A percentile compares a stretch with the other conserved stretches of the same genome.
Evolutionary conservation across 2,113 vertebrate species (phyloP).

Genomic region (Lates calcarifer): DNA sequence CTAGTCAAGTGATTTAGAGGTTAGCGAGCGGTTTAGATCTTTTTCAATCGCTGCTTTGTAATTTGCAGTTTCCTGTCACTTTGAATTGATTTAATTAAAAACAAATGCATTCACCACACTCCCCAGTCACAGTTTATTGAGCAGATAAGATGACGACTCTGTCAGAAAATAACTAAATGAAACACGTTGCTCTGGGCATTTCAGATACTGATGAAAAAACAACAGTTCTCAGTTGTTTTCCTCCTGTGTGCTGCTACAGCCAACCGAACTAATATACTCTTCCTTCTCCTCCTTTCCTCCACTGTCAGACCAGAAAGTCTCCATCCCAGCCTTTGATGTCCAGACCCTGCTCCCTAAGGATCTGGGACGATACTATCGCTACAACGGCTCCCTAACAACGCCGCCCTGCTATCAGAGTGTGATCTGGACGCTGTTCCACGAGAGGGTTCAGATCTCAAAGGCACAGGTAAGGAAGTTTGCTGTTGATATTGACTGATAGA

Average conservation of each 20-base stretch:
- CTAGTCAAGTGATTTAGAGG: background rate
- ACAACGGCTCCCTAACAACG: conserved; percentile 94
- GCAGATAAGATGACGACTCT: background rate
- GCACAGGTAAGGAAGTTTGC: conserved; percentile 89
- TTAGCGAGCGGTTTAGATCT: background rate
- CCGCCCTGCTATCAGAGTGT: conserved; percentile 92
- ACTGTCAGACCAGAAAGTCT: conserved; percentile 85
- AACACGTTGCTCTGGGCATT: background rate
- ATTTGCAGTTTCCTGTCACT: background rate
- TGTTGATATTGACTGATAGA: too few species aligned
- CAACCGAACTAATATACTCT: background rate
- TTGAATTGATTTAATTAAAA: too few species aligned
- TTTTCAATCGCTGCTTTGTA: background rate
- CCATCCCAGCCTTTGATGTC: conserved; percentile 87
- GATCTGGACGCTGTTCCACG: conserved; percentile 90
- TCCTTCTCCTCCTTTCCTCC: conserved; percentile 1
- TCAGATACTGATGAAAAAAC: background rate
- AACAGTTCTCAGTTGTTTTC: too few species aligned
- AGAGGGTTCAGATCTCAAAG: conserved; percentile 85
- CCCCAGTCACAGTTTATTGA: background rate
- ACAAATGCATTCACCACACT: too few species aligned
- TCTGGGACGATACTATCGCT: conserved; percentile 89
- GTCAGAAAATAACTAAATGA: background rate
- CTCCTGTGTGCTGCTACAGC: too few species aligned
- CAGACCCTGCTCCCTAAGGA: conserved; percentile 85